phyloP scores from a whole-genome alignment of 2,797 vertebrate species.

The Siniperca scherzeri region DNA sequence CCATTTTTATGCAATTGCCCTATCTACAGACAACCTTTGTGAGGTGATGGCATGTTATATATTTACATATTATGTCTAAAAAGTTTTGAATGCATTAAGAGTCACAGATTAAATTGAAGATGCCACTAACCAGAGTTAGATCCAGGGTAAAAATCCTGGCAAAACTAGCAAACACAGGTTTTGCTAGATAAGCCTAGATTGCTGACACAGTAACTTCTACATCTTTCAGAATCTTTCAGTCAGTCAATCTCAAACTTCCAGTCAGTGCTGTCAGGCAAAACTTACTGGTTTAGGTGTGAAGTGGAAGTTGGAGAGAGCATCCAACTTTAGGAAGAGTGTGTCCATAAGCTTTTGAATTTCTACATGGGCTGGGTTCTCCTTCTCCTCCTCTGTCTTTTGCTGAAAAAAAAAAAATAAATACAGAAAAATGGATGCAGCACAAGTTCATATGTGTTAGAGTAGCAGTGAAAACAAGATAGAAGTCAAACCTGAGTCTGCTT shows the following conservation, averaged over 20 bases:
- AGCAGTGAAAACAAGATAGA: constrained; percentile 11
- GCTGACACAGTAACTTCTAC: neutral
- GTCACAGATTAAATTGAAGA: neutral
- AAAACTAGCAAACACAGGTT: no score
- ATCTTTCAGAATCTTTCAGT: neutral
- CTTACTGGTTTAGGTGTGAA: constrained; percentile 97
- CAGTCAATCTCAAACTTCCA: neutral
- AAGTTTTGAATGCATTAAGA: neutral
- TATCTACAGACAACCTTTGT: neutral
- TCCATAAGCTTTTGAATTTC: constrained; percentile 97
- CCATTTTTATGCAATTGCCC: neutral
- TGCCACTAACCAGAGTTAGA: neutral
- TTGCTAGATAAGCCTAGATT: neutral
- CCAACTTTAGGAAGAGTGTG: constrained; percentile 93
- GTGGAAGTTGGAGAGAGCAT: constrained; percentile 98
- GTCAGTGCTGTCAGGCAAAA: constrained; percentile 23
- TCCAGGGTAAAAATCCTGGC: neutral
- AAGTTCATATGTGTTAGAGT: neutral
- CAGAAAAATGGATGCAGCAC: neutral
- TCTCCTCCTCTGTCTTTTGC: constrained; percentile 91
- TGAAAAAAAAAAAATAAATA: constrained; percentile 67
- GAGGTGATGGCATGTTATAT: neutral
- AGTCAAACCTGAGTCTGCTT: constrained; percentile 92
- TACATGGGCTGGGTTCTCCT: constrained; percentile 93
- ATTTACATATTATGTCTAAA: neutral